phyloP scores from a whole-genome alignment of 2,888 invertebrate species.

The Aleiodes leptofemur region DNA sequence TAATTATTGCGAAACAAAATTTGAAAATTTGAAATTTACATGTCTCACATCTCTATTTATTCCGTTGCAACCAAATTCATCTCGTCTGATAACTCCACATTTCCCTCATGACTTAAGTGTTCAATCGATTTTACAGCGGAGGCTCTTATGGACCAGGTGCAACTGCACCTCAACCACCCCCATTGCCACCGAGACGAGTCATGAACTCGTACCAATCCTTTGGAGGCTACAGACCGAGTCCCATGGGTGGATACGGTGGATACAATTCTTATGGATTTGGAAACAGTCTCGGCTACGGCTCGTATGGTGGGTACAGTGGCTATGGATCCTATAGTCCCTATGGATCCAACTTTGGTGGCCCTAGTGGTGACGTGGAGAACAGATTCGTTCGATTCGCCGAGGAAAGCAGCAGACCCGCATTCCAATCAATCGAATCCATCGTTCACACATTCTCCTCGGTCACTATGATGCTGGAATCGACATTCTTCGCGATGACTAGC shows the following conservation, averaged over 20 bases:
- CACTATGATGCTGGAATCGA: conserved; percentile 97
- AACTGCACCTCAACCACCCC: conserved; percentile 61
- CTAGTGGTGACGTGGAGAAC: conserved; percentile 79
- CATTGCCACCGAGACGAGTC: conserved; percentile 67
- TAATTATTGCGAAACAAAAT: no score
- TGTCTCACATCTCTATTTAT: no score
- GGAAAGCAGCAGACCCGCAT: conserved; percentile 93
- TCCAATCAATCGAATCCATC: conserved; percentile 95
- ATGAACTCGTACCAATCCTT: conserved; percentile 59
- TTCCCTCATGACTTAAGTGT: neutral
- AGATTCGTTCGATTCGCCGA: conserved; percentile 92
- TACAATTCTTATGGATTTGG: conserved; percentile 63
- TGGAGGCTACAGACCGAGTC: conserved; percentile 55
- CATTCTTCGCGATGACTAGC: conserved; percentile 95
- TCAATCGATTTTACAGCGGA: conserved; percentile 18
- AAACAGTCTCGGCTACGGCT: conserved; percentile 63
- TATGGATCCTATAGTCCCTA: conserved; percentile 66
- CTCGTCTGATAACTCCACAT: no score
- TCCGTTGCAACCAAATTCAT: no score
- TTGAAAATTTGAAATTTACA: no score
- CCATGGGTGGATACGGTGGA: conserved; percentile 49
- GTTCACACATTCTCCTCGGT: conserved; percentile 95
- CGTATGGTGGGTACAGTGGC: conserved; percentile 67
- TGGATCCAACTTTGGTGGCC: conserved; percentile 65
- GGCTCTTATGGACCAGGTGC: conserved; percentile 24